phyloP scores from a whole-genome alignment of 2,888 invertebrate genomes.

The Globia sparganii region DNA sequence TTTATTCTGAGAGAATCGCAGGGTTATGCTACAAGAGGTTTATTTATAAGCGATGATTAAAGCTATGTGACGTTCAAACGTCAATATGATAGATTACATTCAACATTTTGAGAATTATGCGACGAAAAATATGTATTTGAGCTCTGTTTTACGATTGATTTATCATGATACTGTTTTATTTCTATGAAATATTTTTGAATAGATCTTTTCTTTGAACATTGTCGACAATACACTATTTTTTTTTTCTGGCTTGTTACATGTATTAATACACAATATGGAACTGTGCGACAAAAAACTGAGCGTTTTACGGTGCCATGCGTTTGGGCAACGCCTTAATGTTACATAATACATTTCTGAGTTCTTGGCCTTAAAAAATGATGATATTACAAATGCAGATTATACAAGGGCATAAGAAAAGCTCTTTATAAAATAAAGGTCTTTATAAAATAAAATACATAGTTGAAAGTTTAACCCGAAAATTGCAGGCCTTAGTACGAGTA shows the following conservation, averaged over 20 bases:
- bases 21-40: conserved; percentile 20
- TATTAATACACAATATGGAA: too few relatives aligned
- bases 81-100: background rate
- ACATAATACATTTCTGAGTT: too few relatives aligned
- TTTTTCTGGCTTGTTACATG: too few relatives aligned
- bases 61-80: background rate
- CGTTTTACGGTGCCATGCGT: background rate
- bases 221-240: too few relatives aligned
- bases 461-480: conserved; percentile 9
- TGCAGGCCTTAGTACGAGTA: conserved; percentile 3
- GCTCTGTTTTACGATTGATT: background rate
- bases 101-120: background rate
- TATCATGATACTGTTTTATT: background rate
- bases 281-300: background rate
- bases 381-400: background rate
- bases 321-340: conserved; percentile 1
- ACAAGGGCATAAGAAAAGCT: background rate
- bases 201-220: too few relatives aligned
- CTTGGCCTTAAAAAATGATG: background rate
- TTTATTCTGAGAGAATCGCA: conserved; percentile 48
- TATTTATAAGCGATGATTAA: background rate
- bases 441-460: conserved; percentile 28
- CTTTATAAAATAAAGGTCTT: conserved; percentile 4
- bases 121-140: background rate
- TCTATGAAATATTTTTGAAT: too few relatives aligned